Base-by-base conservation (phyloP, 2,888 invertebrate genomes). In the Camponotus fellah region DNA sequence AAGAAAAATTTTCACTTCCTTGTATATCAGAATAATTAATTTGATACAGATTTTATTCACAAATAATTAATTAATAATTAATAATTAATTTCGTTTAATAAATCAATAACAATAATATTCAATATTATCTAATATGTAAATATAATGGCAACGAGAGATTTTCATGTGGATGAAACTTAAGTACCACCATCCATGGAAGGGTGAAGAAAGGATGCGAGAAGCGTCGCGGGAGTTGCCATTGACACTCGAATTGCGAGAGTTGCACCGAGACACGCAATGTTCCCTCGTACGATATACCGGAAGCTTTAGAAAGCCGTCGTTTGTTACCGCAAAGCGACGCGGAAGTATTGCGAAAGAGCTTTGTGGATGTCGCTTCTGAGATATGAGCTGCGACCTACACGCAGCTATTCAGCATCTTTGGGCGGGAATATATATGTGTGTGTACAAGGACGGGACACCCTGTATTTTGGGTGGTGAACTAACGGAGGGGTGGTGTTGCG, bases 381-480 rank as follows among this genome's bases (percentile, higher is more conserved):
- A 72, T 72, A 71, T 60, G n/a, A n/a, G n/a, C n/a, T n/a, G 60
- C 60, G 37, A 60, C 46, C 46, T 43, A 43, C 69, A 71, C 79
- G 46, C 79, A 79, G 79, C 79, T 71, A 79, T 79, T 79, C 72
- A 79, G 72, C 72, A 2, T 79, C 60, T 71, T 34, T 2, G 26
- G 17, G 2, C 49, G 17, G 72, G 60, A 72, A 79, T 49, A 17
- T 40, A 58, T 21, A 14, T 10, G 10, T 43, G n/a, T 58, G 40
- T 46, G 10, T 49, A 49, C 49, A 26, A n/a, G 77, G n/a, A 58
- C 40, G 62, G 68, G 34, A 76, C 76, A 53, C 68, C 53, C 53
- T 68, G n/a, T 56, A 69, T 76, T 66, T 53, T 49, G n/a, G 68
- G 12, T 53, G 12, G 37, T 21, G 37, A 21, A 21, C 65, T 68